Base-by-base conservation (phyloP, 2,113 vertebrate genomes). In the Rutilus rutilus region DNA sequence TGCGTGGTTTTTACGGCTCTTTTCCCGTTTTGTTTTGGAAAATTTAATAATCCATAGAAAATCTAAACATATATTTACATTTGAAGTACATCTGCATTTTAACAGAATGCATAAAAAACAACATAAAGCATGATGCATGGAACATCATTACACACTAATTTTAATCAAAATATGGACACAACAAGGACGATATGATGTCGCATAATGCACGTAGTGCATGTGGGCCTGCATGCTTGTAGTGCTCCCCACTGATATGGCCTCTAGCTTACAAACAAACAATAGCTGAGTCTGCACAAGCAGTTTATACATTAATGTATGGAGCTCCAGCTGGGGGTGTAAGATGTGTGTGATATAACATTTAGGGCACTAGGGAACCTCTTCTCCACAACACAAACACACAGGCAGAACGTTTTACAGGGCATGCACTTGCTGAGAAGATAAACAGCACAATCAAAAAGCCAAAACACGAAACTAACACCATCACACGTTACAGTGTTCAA, bases 231-330 rank as follows among this genome's bases (percentile, higher is more conserved):
- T 50, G 42, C 30, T 67, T 77, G 62, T 52, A 78, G 8, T 77
- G 59, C 71, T 88, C 65, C 76, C 65, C 25, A 73, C 54, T 83
- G 85, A 79, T 75, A 57, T 27, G 67, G n/a, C 33, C 57, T 74
- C 79, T 59, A 82, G 86, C 83, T 88, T 73, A 77, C 69, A 76
- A 86, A 77, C 84, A 88, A 88, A 77, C 84, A 88, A 88, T 12
- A 83, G 84, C 84, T 88, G 87, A 88, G 84, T 84, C 59, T 50
- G 81, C 88, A 83, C 42, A 83, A 74, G 57, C 33, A 64, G 54
- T 74, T 73, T 73, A 36, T 84, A 71, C 84, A 75, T 84, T 87
- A 87, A 84, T 47, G 88, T 85, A 77, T 39, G 57, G 80, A 84
- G 84, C 64, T 83, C 50, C 76, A 83, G 74, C 74, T 82, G 83